Conservation (phyloP, 2,113 vertebrate genomes). For the Chaetura pelagica region DNA sequence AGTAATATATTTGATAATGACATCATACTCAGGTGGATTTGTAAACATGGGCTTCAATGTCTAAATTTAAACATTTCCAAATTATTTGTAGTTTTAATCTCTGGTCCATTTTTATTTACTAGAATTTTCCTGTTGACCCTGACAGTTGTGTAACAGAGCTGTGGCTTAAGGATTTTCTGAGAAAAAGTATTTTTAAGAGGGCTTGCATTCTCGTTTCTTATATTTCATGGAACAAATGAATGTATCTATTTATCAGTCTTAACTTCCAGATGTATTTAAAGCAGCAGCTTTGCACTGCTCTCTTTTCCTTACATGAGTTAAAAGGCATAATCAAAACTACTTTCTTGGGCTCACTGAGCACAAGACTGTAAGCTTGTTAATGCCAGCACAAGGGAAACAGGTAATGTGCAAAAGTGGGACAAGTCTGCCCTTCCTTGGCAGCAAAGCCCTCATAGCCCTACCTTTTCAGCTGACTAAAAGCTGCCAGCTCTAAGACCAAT, state of each 20-base stretch:
- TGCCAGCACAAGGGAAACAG: neutral
- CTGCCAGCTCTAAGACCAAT: neutral
- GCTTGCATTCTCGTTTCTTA: neutral
- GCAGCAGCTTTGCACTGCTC: neutral
- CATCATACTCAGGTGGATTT: neutral
- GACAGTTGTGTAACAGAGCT: neutral
- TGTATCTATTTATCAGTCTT: neutral
- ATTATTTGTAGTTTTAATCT: neutral
- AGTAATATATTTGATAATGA: neutral
- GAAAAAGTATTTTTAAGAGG: neutral
- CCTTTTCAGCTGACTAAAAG: neutral
- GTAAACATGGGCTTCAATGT: neutral
- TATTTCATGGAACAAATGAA: neutral
- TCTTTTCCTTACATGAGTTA: neutral
- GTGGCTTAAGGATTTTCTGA: neutral
- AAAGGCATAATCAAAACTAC: neutral
- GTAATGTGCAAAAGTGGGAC: neutral
- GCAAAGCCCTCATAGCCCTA: neutral
- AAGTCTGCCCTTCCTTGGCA: neutral
- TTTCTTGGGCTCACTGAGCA: neutral
- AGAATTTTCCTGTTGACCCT: neutral
- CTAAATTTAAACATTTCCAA: neutral
- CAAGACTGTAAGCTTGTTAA: neutral
- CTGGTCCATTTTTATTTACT: neutral
- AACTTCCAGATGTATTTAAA: neutral